Evolutionary conservation across 1,140 invertebrate species (phyloP).

Genomic region (Wasmannia auropunctata): DNA sequence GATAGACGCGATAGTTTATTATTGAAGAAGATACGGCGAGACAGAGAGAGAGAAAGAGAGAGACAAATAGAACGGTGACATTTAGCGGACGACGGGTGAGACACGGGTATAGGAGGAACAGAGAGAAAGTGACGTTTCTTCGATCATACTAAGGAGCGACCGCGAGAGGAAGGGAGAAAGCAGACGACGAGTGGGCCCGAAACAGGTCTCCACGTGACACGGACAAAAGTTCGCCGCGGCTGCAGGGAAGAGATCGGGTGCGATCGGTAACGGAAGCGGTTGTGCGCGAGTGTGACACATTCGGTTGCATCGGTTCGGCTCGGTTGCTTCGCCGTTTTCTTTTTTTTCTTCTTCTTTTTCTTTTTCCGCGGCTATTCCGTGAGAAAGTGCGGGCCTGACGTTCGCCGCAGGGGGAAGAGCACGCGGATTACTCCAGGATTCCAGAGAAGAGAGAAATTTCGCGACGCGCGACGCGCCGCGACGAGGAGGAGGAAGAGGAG

Average conservation of each 20-base stretch:
- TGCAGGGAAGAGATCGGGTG: neutral
- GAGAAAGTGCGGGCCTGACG: constrained; percentile 23
- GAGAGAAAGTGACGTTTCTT: constrained; percentile 52
- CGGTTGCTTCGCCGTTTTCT: neutral
- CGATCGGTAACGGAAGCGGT: neutral
- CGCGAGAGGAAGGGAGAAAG: constrained; percentile 41
- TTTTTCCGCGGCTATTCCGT: neutral
- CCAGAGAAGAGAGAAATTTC: constrained; percentile 17
- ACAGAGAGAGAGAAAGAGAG: neutral
- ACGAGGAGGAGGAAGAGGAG: neutral
- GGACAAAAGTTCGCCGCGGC: constrained; percentile 19
- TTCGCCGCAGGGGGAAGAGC: neutral
- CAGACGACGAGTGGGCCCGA: neutral
- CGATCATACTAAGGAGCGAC: constrained; percentile 7
- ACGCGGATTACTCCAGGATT: neutral
- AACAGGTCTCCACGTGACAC: constrained; percentile 44
- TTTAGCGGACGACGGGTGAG: neutral
- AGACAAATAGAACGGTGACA: neutral
- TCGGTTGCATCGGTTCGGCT: neutral
- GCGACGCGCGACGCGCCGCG: neutral
- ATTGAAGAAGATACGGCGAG: neutral
- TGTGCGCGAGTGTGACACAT: constrained; percentile 56
- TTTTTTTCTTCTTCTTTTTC: neutral
- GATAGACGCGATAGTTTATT: neutral
- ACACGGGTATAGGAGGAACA: neutral